Evolutionary conservation across 1,140 invertebrate species (phyloP).

Genomic region (Heliconius himera): DNA sequence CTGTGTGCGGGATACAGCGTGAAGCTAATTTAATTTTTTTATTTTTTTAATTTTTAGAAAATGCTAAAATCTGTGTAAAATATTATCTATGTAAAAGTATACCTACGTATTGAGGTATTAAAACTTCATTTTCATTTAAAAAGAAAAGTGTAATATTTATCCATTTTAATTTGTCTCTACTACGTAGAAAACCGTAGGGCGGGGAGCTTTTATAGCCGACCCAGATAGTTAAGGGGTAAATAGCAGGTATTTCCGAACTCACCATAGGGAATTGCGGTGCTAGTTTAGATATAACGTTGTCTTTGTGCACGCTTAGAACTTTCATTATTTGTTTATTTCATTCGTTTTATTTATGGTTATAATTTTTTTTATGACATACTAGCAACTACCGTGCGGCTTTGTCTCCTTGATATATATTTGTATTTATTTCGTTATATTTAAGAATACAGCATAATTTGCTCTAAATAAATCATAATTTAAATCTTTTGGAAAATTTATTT

Average conservation of each 20-base stretch:
- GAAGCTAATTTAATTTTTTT: no score
- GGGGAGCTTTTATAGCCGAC: slow-evolving; percentile 23
- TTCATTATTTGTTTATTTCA: neutral
- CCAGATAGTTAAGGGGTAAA: slow-evolving; percentile 29
- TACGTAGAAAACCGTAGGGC: slow-evolving; percentile 19
- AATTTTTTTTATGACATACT: no score
- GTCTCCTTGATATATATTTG: no score
- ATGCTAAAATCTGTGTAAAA: no score
- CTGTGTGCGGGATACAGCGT: no score
- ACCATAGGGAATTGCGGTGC: slow-evolving; percentile 19
- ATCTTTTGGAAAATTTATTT: no score
- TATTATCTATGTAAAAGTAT: no score
- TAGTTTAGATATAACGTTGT: neutral
- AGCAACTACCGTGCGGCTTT: no score
- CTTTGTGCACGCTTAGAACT: neutral
- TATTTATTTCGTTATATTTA: no score
- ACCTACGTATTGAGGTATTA: neutral
- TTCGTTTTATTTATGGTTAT: neutral
- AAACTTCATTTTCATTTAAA: neutral
- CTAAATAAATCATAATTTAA: no score
- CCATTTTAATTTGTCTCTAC: slow-evolving; percentile 6
- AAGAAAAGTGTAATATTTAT: neutral
- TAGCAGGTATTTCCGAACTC: slow-evolving; percentile 27
- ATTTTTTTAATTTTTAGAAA: no score
- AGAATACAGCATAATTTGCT: no score